Conservation (phyloP, 1,140 invertebrate genomes). For the Mycetomoellerius zeteki region DNA sequence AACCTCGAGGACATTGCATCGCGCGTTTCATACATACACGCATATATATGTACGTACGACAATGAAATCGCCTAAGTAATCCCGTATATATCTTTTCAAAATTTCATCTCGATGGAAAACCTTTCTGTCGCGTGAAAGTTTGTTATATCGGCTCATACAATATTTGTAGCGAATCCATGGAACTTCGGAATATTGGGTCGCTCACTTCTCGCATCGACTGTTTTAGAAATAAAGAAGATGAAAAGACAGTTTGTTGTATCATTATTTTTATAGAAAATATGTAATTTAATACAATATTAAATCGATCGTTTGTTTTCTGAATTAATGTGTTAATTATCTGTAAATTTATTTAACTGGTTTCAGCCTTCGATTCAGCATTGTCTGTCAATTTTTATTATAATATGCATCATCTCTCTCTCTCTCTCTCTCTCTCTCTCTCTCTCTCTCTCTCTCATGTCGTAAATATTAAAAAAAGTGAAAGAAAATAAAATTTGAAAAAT, state of each 20-base stretch:
- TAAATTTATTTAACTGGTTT: neutral
- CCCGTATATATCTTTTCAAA: neutral
- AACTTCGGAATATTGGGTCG: neutral
- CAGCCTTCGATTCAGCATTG: neutral
- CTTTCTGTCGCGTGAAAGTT: neutral
- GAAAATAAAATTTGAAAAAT: neutral
- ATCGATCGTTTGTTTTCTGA: neutral
- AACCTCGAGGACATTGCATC: neutral
- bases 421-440: too few species aligned
- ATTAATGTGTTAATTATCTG: neutral
- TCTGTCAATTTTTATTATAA: neutral
- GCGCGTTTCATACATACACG: neutral
- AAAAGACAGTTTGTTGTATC: neutral
- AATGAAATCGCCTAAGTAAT: neutral
- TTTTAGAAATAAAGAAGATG: neutral
- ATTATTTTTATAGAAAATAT: neutral
- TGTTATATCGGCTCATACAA: neutral
- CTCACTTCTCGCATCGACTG: neutral
- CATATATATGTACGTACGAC: neutral
- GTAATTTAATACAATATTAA: neutral
- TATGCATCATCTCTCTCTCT: too few species aligned
- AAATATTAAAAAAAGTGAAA: neutral
- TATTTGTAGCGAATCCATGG: neutral
- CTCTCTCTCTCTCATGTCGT: too few species aligned
- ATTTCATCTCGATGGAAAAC: neutral